Evolutionary conservation across 2,797 vertebrate genomes (phyloP), one percentile per base, ranked within the genome.

Genomic region (Rostrhamus sociabilis): DNA sequence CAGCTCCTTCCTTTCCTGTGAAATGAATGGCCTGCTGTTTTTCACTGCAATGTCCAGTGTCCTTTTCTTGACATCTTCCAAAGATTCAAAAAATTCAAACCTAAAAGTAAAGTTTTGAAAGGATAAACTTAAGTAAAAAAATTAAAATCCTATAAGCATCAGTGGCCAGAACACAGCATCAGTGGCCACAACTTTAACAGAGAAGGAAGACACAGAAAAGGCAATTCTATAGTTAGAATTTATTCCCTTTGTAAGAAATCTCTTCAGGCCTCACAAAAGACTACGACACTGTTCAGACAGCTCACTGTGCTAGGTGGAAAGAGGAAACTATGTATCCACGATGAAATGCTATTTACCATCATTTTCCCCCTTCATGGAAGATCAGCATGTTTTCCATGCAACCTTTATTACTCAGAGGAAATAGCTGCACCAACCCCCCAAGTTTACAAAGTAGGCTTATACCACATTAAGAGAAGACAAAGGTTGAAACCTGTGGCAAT

Each of bases 11-110:
- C 98, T 98, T 78, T 99, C 98, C 67, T 99, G 98, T 20, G 98
- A 99, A 93, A 98, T 97, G 78, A 99, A 98, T 5, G 99, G 99
- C 84, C 96, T 98, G 78, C 98, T 99, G 90, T 99, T 99, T 95
- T 99, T 99, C 91, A 99, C 99, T 0, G 99, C 97, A 6, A 99
- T 89, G 8, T 99, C 99, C 96, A 99, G 91, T 56, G 98, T 98
- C 84, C 99, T 98, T 86, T 85, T 98, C 96, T 97, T 97, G 64
- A 98, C 98, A 40, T 99, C 99, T 89, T 99, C 98, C 71, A 99
- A 93, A 20, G 99, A 95, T 73, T 99, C 98, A 23, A 99, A 98
- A 96, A 99, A 99, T 96, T 99, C 99, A 87, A 99, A 99, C 97
- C 99, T 99, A 93, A 50, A 92, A 93, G 31, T 3, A 77, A 84